Percentiles rank a stretch among this genome's conserved stretches.
These are phyloP conservation scores for Autographa pulchrina DNA, from an alignment of 2,888 invertebrate genomes.

Conservation along the genomic window DNA sequence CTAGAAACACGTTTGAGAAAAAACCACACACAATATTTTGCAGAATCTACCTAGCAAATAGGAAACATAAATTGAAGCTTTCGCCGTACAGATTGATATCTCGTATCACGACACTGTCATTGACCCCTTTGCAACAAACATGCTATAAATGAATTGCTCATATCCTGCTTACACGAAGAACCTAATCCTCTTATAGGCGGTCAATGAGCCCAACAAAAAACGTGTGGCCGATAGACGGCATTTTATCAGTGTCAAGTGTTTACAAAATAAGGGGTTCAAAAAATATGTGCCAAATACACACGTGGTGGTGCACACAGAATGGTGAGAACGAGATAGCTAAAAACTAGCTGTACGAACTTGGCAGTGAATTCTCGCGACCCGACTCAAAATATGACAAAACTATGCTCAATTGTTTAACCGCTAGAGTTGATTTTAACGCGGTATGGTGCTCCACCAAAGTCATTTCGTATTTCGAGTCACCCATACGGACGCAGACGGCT, in stretches of 20 bases:
- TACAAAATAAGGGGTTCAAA: conserved; percentile 33
- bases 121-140: conserved; percentile 74
- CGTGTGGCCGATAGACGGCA: conserved; percentile 22
- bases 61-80: conserved; percentile 27
- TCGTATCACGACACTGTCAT: conserved; percentile 72
- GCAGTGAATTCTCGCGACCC: conserved; percentile 77
- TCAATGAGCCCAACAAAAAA: conserved; percentile 62
- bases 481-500: conserved; percentile 75
- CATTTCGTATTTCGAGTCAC: conserved; percentile 71
- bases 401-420: conserved; percentile 17
- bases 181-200: conserved; percentile 65
- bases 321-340: conserved; percentile 74
- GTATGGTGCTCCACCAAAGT: conserved; percentile 57
- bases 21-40: background rate
- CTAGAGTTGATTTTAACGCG: conserved; percentile 57
- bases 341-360: conserved; percentile 86
- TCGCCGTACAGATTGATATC: conserved; percentile 56
- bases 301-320: conserved; percentile 70
- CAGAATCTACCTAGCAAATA: conserved; percentile 1
- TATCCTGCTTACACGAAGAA: conserved; percentile 75
- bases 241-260: conserved; percentile 55
- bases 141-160: conserved; percentile 78
- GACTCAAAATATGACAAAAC: conserved; percentile 41
- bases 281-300: conserved; percentile 73
- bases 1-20: background rate